Evolutionary conservation across 1,140 invertebrate genomes (phyloP).

Genomic region (Philopotamus ludificatus): DNA sequence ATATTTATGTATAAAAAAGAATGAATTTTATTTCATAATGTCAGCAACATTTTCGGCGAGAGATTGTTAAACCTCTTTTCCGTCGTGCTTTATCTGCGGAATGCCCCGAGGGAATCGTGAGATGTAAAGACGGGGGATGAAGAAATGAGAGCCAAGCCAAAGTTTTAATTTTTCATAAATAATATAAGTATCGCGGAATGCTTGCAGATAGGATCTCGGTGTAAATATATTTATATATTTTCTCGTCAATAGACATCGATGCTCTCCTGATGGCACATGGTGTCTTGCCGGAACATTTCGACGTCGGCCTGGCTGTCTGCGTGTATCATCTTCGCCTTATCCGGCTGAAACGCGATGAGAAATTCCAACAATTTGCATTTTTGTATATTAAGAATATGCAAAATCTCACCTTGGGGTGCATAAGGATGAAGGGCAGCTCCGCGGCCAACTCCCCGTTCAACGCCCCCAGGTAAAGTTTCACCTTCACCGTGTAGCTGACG

Average conservation of each 20-base stretch:
- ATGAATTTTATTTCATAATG: no score
- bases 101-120: no score
- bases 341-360: slow-evolving; percentile 52
- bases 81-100: no score
- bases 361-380: neutral
- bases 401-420: slow-evolving; percentile 81
- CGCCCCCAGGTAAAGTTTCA: slow-evolving; percentile 92
- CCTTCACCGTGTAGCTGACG: slow-evolving; percentile 89
- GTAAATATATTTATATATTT: neutral
- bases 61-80: no score
- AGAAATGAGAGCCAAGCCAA: no score
- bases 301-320: slow-evolving; percentile 65
- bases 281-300: slow-evolving; percentile 64
- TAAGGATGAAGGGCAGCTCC: slow-evolving; percentile 95
- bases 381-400: slow-evolving; percentile 1
- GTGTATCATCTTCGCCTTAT: slow-evolving; percentile 57
- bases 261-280: slow-evolving; percentile 59
- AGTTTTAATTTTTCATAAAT: neutral
- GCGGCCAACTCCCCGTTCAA: slow-evolving; percentile 91
- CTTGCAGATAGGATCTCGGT: no score
- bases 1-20: no score
- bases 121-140: no score
- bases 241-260: slow-evolving; percentile 51
- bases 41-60: no score
- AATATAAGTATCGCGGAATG: no score